phyloP scores from a whole-genome alignment of 2,888 invertebrate genomes.

The Orchesella flavescens region DNA sequence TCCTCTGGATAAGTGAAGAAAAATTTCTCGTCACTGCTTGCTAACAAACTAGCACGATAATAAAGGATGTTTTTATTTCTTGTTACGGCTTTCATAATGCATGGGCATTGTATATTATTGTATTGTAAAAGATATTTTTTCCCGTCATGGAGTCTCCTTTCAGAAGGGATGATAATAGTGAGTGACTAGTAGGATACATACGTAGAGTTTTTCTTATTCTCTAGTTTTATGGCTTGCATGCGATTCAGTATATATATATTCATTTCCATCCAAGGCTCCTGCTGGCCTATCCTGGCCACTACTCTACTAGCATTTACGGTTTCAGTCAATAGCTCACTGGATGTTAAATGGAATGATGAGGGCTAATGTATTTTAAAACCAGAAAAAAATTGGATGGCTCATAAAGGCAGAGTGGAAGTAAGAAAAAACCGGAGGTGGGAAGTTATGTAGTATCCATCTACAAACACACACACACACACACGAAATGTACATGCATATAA shows the following conservation, averaged over 20 bases:
- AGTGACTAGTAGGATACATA: too few relatives aligned
- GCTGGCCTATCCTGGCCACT: slow-evolving; percentile 25
- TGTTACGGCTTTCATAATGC: slow-evolving; percentile 23
- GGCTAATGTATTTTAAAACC: slow-evolving; percentile 30
- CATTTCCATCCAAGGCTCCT: slow-evolving; percentile 21
- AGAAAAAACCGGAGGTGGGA: slow-evolving; percentile 43
- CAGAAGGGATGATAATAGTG: not conserved
- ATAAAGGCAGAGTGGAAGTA: not conserved
- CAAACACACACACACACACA: not conserved
- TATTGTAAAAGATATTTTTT: slow-evolving; percentile 15
- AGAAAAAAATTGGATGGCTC: not conserved
- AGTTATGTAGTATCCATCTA: not conserved
- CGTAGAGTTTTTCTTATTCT: too few relatives aligned
- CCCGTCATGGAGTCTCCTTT: not conserved
- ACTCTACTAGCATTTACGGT: slow-evolving; percentile 16
- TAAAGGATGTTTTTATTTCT: slow-evolving; percentile 47
- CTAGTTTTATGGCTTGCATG: too few relatives aligned
- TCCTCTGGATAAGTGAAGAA: not conserved
- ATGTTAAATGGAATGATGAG: slow-evolving; percentile 31
- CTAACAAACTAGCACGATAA: slow-evolving; percentile 15
- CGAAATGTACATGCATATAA: not conserved
- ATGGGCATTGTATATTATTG: slow-evolving; percentile 9
- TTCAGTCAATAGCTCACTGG: slow-evolving; percentile 21
- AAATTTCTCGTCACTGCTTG: slow-evolving; percentile 5
- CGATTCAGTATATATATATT: not conserved